Evolutionary conservation across 2,888 invertebrate species (phyloP), one percentile per base, ranked within the genome.

Genomic region (Corbicula japonica): DNA sequence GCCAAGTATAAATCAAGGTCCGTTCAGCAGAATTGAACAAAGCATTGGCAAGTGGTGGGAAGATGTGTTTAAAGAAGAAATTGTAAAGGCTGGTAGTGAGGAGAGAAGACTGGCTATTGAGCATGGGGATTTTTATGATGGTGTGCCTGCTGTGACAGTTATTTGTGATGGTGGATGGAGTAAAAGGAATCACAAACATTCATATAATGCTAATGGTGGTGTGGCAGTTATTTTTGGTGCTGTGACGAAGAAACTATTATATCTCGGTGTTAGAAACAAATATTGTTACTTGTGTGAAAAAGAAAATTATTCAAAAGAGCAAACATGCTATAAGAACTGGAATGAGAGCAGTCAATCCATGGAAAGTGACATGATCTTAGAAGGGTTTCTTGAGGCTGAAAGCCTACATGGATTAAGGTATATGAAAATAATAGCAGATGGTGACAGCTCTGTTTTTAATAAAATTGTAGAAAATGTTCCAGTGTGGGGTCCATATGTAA

Each of bases 301-400:
- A 54, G 23, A 35, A 41, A 32, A 50, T n/a, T 18, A 10, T 63
- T 18, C 41, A 66, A 41, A 38, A 44, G 34, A 71, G 30, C 79
- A 82, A 38, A 48, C 32, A 3, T 83, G 76, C 46, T 83, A 71
- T 26, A 54, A 46, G 41, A 82, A 79, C 41, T 82, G 82, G 78
- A 35, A 15, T 10, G 48, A 56, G 10, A 72, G 65, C 6, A 56
- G 56, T 35, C 80, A 81, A 23, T 18, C 68, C 8, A 78, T 84
- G 84, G 84, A 84, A 54, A 5, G 56, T 28, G 76, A 76, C 30
- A 74, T 76, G 0, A 70, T 79, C 18, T 35, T 76, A 15, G 73
- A 78, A 46, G 84, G 78, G 3, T 81, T 84, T 63, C 21, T 52
- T 10, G 56, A 66, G n/a, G 52, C 68, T 28, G 75, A 84, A n/a